Evolutionary conservation across 1,140 invertebrate species (phyloP), one percentile per base, ranked within the genome.

Genomic region (Periplaneta americana): DNA sequence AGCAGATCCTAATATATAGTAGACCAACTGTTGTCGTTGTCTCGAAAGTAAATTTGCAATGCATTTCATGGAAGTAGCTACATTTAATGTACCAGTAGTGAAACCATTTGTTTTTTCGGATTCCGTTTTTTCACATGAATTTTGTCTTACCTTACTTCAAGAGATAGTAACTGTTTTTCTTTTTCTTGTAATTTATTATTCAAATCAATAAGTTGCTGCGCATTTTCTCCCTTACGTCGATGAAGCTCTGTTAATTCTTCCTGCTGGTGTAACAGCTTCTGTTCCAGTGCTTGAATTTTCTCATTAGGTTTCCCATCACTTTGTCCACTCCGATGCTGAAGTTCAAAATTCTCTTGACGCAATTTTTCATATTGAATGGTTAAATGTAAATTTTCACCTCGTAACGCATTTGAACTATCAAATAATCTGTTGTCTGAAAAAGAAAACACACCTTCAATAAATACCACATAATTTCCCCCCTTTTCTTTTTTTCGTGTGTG

Each of bases 241-340:
- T 98, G 97, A 35, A 98, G 87, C 80, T 96, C 96, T 13, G 97
- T 97, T 8, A 98, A 88, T 88, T 99, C 97, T 90, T 98, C 97
- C 87, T 98, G 96, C 86, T 98, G 93, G 31, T 90, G 90, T 79
- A 97, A 89, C 35, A 97, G 87, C 88, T 97, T 97, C 84, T 97
- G 96, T 89, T 98, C 96, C 75, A 97, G 89, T 33, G 91, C 90
- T 84, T 91, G 91, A 81, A 93, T 89, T 83, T 88, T 89, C 85
- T 91, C 88, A 84, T 85, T 87, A 80, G 82, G 84, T 80, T 84
- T 85, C 57, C 84, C 85, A 15, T 87, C 86, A 80, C 87, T 85
- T 78, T 84, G 86, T 78, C 85, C 85, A 48, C 89, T 87, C 75
- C 87, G 84, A 81, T 82, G 78, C 82, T 79, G 85, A 80, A 87